phyloP scores from a whole-genome alignment of 2,113 vertebrate genomes.

The Ancistrus triradiatus region DNA sequence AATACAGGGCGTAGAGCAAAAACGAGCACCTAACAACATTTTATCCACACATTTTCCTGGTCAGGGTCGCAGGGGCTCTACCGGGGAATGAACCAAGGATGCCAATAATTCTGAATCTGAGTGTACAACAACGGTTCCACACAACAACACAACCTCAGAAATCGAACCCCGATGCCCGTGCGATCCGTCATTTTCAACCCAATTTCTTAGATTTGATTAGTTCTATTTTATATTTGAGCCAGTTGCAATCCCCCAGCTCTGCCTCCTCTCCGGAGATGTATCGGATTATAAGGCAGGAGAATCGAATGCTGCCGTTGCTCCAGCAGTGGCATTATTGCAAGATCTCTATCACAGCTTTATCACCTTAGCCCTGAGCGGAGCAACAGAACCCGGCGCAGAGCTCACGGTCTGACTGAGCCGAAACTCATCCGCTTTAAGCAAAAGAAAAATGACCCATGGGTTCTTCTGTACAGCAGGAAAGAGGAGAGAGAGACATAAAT shows the following conservation, averaged over 20 bases:
- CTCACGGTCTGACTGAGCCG: background rate
- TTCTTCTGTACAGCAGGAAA: background rate
- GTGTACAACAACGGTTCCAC: no score
- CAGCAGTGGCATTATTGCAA: slow-evolving; percentile 40
- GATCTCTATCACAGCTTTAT: slow-evolving; percentile 44
- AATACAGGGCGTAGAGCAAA: no score
- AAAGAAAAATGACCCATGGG: background rate
- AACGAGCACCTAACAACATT: no score
- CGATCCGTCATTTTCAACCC: background rate
- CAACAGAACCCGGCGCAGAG: background rate
- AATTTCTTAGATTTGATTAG: background rate
- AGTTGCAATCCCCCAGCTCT: background rate
- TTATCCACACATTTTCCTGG: no score
- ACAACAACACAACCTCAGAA: no score
- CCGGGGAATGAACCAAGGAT: no score
- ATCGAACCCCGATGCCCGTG: background rate
- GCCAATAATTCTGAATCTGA: no score
- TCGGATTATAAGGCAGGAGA: slow-evolving; percentile 35
- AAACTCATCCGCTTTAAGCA: background rate
- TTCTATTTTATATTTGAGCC: background rate
- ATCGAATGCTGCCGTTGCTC: slow-evolving; percentile 33
- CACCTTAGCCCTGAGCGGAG: slow-evolving; percentile 39
- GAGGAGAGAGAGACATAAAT: background rate
- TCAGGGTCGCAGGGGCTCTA: no score
- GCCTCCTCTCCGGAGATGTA: slow-evolving; percentile 30